Conservation (phyloP, 2,797 vertebrate species). For the Centropyge bicolor region DNA sequence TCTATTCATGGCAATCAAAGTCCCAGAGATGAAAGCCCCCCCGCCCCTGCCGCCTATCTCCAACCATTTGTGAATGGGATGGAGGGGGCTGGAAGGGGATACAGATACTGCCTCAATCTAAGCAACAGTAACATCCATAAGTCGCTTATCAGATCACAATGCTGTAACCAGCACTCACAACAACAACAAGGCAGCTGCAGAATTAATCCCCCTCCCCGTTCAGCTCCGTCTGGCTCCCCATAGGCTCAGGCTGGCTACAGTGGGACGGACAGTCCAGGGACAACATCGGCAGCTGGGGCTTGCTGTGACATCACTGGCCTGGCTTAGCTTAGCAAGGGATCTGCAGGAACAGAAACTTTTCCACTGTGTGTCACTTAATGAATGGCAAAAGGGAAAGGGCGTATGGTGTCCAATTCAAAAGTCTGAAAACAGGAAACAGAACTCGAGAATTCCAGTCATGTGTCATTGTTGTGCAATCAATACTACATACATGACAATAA, state of each 20-base stretch:
- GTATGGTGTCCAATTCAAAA: constrained; percentile 32
- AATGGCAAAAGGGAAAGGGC: constrained; percentile 62
- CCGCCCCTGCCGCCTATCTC: constrained; percentile 5
- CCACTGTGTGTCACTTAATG: constrained; percentile 61
- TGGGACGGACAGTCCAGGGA: constrained; percentile 64
- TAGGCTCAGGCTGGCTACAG: constrained; percentile 62
- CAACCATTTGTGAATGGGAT: constrained; percentile 64
- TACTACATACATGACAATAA: neutral
- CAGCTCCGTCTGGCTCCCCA: constrained; percentile 68
- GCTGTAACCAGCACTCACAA: constrained; percentile 71
- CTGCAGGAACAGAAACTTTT: constrained; percentile 57
- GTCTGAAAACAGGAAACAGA: constrained; percentile 46
- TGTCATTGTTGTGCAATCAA: neutral
- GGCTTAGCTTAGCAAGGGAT: constrained; percentile 68
- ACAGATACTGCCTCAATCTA: constrained; percentile 67
- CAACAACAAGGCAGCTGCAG: constrained; percentile 74
- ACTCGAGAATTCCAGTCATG: constrained; percentile 21
- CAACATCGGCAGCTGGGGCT: constrained; percentile 68
- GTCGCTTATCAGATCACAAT: constrained; percentile 78
- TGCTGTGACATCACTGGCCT: constrained; percentile 74
- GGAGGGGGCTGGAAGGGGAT: constrained; percentile 22
- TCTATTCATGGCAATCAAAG: constrained; percentile 71
- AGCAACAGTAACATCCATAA: constrained; percentile 73
- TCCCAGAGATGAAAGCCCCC: constrained; percentile 49
- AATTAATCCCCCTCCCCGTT: constrained; percentile 71